Evolutionary conservation across 2,797 vertebrate genomes (phyloP), one percentile per base, ranked within the genome.

Genomic region (Crypturellus tataupa): DNA sequence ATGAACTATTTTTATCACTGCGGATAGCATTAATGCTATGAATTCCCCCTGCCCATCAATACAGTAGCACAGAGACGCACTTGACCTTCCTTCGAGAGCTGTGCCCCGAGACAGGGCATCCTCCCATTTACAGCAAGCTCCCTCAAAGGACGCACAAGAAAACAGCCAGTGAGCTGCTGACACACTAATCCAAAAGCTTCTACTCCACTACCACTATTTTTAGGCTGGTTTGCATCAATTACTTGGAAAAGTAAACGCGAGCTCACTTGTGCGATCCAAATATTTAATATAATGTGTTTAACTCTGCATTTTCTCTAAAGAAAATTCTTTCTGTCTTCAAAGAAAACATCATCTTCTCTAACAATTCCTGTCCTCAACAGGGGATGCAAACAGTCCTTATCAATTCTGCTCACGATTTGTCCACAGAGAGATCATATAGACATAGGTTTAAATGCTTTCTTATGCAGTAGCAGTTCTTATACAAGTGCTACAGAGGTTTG

Each of bases 141-240:
- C 5, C 73, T 10, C 29, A 49, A n/a, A 1, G 4, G 29, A 6
- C n/a, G 85, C 47, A 68, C 16, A 49, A 64, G 58, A 67, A 79
- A 64, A 65, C 8, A 19, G 20, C 75, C 29, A 12, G 7, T 35
- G 15, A 84, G 47, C 1, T 20, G 47, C 1, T 20, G 75, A 29
- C 0, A 0, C 0, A 1, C 12, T 63, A n/a, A 63, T 73, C 27
- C 27, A 42, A 17, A 78, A 27, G 24, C 7, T 18, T 27, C 8
- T 13, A 10, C 14, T 72, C 37, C n/a, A 12, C 29, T 55, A 37
- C 12, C 8, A 53, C 18, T 8, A 3, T 3, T 39, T 71, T 51
- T 19, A 80, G 63, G 14, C 6, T 46, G 19, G n/a, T 79, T 71
- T 82, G 60, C 19, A 85, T 35, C 23, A 77, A 68, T 1, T 35